Base-by-base conservation (phyloP, 2,113 vertebrate species). In the Lonchura striata region DNA sequence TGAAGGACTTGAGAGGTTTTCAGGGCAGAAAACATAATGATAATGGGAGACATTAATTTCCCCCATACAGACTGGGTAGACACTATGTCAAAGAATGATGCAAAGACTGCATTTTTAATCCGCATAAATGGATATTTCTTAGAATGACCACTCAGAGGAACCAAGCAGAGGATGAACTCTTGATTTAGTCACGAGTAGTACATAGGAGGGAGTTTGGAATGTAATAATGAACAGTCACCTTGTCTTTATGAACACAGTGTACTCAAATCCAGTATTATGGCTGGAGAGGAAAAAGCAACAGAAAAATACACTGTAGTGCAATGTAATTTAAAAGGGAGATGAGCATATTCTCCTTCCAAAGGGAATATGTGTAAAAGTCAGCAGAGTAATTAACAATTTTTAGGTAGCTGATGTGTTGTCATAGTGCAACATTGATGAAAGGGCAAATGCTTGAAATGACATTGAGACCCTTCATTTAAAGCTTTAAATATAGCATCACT, bases 101-200 rank as follows among this genome's bases (percentile, higher is more conserved):
- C 71, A 86, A 88, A 78, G 50, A 69, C 64, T 54, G 59, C 79
- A 88, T 92, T 95, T 97, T 94, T 94, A 96, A 80, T 47, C 42
- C 46, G 56, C 25, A 57, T 81, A 83, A 94, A 63, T 60, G 30
- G 50, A 35, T 50, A 77, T 47, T 90, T 96, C 95, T 93, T 80
- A 88, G 82, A 95, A 93, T 25, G 88, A 81, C 76, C 76, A 88
- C 86, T 97, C 64, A 81, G 54, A 88, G 68, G 44, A 86, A 28
- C 30, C 42, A 86, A 90, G 79, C 37, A 74, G 88, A 92, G 33
- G 47, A 70, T 11, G 71, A 90, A 54, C 31, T 85, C 88, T 72
- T 87, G 74, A 83, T 90, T 77, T 83, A 92, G 80, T 63, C 68
- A 83, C 0, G 0, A 90, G 52, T n/a, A 59, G 76, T 54, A 69